Percentiles rank a stretch among this genome's conserved stretches.
Evolutionary conservation across 2,113 vertebrate genomes (phyloP).

Genomic region (Bos indicus): DNA sequence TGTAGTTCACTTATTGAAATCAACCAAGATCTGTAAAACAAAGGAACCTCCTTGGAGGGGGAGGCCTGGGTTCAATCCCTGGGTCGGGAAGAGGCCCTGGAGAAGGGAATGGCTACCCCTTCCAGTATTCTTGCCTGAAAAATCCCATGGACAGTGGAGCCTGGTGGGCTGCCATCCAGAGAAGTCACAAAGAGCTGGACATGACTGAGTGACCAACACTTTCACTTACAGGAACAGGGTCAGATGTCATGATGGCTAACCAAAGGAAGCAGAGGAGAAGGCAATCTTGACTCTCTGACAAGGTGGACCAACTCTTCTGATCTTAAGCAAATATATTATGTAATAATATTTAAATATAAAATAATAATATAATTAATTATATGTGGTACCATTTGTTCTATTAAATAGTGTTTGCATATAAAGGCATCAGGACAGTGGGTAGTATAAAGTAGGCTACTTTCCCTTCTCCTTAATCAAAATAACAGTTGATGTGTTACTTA

Average conservation of each 20-base stretch:
- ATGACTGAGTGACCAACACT: background rate
- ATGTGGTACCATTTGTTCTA: background rate
- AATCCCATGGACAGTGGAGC: background rate
- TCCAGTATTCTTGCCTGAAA: background rate
- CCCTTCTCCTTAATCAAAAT: background rate
- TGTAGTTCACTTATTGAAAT: background rate
- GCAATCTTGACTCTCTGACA: background rate
- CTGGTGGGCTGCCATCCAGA: background rate
- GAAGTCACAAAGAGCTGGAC: background rate
- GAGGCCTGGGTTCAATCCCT: background rate
- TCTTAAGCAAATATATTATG: background rate
- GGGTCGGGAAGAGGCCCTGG: background rate
- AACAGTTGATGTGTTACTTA: background rate
- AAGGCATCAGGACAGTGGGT: background rate
- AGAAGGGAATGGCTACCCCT: background rate
- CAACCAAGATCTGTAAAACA: background rate
- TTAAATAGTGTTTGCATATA: background rate
- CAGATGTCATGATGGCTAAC: background rate
- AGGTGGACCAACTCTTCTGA: background rate
- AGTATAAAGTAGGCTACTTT: background rate
- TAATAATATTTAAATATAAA: background rate
- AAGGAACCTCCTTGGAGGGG: fast-evolving
- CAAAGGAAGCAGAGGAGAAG: background rate
- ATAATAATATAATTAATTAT: background rate
- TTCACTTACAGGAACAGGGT: background rate